These are phyloP conservation scores for Macrosoma leucophasiata DNA, from an alignment of 2,888 invertebrate species.

Conservation along the genomic window DNA sequence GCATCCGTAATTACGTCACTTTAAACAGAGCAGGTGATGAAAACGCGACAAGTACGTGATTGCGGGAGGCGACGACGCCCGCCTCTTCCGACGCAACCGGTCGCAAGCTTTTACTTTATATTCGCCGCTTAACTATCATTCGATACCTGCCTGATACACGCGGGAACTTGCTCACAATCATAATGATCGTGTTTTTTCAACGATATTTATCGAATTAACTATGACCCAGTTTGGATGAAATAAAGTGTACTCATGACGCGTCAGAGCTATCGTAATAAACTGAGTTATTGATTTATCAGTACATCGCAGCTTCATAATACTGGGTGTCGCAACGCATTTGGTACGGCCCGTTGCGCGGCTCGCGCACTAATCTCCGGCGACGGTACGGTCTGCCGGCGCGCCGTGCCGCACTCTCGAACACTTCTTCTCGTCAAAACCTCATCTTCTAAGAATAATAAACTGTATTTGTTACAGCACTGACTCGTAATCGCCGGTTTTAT, in stretches of 20 bases:
- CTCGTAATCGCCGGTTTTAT: constrained; percentile 70
- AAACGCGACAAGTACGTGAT: constrained; percentile 71
- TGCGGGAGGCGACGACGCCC: constrained; percentile 50
- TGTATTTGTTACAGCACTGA: constrained; percentile 64
- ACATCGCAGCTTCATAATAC: constrained; percentile 62
- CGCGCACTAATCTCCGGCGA: constrained; percentile 49
- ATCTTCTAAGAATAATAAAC: constrained; percentile 66
- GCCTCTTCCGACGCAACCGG: constrained; percentile 64
- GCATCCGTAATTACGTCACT: constrained; percentile 74
- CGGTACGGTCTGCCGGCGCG: constrained; percentile 54
- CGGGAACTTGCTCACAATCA: constrained; percentile 12
- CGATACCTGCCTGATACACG: constrained; percentile 7
- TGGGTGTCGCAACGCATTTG: constrained; percentile 61
- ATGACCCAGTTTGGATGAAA: constrained; percentile 20
- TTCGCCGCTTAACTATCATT: constrained; percentile 20
- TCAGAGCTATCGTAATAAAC: constrained; percentile 43
- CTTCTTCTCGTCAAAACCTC: constrained; percentile 56
- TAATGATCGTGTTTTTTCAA: constrained; percentile 12
- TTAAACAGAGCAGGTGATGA: constrained; percentile 70
- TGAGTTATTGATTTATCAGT: constrained; percentile 69
- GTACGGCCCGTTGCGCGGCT: constrained; percentile 51
- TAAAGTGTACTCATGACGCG: constrained; percentile 32
- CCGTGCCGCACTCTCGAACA: constrained; percentile 40
- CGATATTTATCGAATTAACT: not conserved
- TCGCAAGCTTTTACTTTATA: constrained; percentile 47